These are phyloP conservation scores for Darevskia nairensis DNA, from an alignment of 2,797 vertebrate genomes.

Conservation along the genomic window DNA sequence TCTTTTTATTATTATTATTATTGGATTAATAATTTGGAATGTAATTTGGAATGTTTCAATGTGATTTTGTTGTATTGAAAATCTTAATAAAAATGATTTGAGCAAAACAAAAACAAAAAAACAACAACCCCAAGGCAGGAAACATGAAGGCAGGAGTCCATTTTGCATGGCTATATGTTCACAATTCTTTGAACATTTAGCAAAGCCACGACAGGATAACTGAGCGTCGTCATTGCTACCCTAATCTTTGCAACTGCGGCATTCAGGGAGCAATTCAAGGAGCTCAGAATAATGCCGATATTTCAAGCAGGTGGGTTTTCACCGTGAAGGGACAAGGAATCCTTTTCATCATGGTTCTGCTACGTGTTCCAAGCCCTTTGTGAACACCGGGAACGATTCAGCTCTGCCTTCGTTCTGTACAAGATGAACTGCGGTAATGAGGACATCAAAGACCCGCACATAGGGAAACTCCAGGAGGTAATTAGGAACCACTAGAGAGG, in stretches of 20 bases:
- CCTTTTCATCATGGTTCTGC: background rate
- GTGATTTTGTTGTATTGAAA: no score
- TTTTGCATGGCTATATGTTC: no score
- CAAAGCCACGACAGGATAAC: background rate
- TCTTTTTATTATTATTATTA: no score
- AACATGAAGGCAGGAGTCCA: no score
- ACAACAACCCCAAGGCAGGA: no score
- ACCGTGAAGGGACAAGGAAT: background rate
- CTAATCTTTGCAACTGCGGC: background rate
- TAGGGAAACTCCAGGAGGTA: slow-evolving; percentile 54
- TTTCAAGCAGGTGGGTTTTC: background rate
- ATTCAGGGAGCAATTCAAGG: background rate
- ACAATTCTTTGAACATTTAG: background rate
- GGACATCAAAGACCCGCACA: slow-evolving; percentile 53
- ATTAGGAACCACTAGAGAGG: slow-evolving; percentile 18
- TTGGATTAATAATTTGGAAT: no score
- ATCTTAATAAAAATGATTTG: no score
- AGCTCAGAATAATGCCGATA: background rate
- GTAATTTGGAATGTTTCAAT: no score
- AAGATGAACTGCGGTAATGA: slow-evolving; percentile 58
- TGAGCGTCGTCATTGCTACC: background rate
- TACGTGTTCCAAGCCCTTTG: background rate
- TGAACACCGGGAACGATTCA: slow-evolving; percentile 57
- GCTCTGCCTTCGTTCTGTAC: slow-evolving; percentile 47
- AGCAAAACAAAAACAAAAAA: no score